Conservation (phyloP, 2,888 invertebrate species). For the Gnatocerus cornutus region DNA sequence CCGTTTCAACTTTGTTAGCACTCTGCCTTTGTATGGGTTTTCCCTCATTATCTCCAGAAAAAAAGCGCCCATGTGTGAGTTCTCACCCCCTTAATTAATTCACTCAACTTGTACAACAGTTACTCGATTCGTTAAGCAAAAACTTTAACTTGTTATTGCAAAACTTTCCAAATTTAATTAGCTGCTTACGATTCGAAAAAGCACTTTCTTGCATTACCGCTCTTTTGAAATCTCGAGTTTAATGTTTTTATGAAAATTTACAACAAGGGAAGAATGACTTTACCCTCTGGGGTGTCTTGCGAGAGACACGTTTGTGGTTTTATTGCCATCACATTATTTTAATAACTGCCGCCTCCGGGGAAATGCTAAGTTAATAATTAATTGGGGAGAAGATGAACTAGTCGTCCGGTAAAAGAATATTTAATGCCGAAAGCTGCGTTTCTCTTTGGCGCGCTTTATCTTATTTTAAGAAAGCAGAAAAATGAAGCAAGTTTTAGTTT, state of each 20-base stretch:
- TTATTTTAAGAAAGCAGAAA: too few relatives aligned
- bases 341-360: constrained; percentile 4
- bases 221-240: background rate
- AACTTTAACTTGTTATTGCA: constrained; percentile 14
- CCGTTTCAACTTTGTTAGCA: constrained; percentile 2
- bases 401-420: background rate
- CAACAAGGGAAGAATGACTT: too few relatives aligned
- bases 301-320: constrained; percentile 14
- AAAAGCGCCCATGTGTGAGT: background rate
- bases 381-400: background rate
- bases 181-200: background rate
- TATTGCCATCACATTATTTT: constrained; percentile 11
- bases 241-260: constrained; percentile 10
- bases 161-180: constrained; percentile 22
- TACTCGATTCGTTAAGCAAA: constrained; percentile 13
- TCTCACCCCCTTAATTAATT: background rate
- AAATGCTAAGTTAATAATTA: background rate
- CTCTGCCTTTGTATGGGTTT: background rate
- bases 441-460: too few relatives aligned
- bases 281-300: constrained; percentile 5
- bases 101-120: background rate
- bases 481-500: too few relatives aligned
- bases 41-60: background rate
- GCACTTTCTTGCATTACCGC: background rate
- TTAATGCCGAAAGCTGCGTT: background rate